phyloP scores from a whole-genome alignment of 2,113 vertebrate species.

The Gavia stellata region DNA sequence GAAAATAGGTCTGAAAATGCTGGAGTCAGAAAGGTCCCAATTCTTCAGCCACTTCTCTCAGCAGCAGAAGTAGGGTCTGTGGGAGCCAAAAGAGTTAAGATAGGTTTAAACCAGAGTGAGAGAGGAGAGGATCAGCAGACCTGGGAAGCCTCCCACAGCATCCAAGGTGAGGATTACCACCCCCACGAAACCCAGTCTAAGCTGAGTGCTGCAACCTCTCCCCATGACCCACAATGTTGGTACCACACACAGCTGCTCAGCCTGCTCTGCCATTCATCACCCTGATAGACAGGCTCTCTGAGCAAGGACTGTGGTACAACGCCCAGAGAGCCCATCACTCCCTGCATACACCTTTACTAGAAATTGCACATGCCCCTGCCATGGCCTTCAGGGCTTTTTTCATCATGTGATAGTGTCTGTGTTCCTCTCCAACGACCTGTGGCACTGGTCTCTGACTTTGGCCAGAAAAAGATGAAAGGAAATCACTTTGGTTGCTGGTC shows the following conservation, averaged over 20 bases:
- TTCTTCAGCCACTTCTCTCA: not conserved
- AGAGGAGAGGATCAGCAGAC: not conserved
- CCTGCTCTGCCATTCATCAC: not conserved
- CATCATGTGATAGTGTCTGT: accelerated
- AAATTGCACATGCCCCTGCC: accelerated
- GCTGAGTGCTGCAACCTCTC: not conserved
- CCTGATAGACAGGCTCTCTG: too few relatives aligned
- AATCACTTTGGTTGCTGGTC: not conserved
- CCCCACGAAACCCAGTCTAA: accelerated
- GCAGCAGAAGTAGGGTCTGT: not conserved
- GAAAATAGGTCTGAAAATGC: not conserved
- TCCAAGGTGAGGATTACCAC: not conserved
- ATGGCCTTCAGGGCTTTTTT: not conserved
- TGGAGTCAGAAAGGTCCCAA: not conserved
- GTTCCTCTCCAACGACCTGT: accelerated
- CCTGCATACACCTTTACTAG: not conserved
- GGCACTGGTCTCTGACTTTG: accelerated
- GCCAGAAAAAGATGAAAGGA: not conserved
- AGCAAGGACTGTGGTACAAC: not conserved
- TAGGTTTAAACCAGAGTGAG: not conserved
- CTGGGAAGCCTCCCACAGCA: not conserved
- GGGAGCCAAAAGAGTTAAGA: not conserved
- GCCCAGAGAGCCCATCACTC: not conserved
- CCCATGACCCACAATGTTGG: accelerated
- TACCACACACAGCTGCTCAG: not conserved